phyloP scores from a whole-genome alignment of 1,140 invertebrate species.

The Brachionus koreanus region DNA sequence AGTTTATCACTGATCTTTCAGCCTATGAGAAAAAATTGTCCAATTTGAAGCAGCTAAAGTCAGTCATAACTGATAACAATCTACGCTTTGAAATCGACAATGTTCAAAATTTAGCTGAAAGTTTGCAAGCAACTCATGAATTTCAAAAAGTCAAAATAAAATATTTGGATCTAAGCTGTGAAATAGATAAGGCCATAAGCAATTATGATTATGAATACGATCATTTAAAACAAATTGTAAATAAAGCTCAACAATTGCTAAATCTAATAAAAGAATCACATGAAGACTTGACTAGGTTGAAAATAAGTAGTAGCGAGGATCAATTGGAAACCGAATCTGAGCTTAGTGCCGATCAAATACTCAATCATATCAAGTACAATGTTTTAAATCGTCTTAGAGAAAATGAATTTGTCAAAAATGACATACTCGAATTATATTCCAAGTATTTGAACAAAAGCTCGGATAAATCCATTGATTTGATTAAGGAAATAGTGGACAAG shows the following conservation, averaged over 20 bases:
- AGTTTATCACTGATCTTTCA: background rate
- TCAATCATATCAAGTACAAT: background rate
- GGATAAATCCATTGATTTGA: background rate
- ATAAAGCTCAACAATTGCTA: constrained; percentile 3
- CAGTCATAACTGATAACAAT: background rate
- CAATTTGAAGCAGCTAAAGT: background rate
- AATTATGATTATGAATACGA: background rate
- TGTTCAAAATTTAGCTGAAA: background rate
- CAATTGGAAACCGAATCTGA: background rate
- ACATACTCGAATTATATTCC: constrained; percentile 9
- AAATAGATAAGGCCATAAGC: background rate
- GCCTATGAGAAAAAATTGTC: background rate
- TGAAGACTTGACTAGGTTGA: background rate
- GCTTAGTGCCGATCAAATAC: background rate
- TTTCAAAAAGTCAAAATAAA: background rate
- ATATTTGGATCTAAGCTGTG: background rate
- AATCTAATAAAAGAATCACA: background rate
- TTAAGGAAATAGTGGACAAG: constrained; percentile 19
- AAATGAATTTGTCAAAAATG: constrained; percentile 13
- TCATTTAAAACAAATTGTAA: background rate
- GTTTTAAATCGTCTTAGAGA: background rate
- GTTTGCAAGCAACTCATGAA: background rate
- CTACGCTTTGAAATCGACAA: background rate
- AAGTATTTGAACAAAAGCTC: background rate
- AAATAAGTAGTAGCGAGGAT: background rate